Percentiles rank a stretch among this genome's conserved stretches.
Evolutionary conservation across 2,888 invertebrate genomes (phyloP).

Genomic region (Steinernema hermaphroditum): DNA sequence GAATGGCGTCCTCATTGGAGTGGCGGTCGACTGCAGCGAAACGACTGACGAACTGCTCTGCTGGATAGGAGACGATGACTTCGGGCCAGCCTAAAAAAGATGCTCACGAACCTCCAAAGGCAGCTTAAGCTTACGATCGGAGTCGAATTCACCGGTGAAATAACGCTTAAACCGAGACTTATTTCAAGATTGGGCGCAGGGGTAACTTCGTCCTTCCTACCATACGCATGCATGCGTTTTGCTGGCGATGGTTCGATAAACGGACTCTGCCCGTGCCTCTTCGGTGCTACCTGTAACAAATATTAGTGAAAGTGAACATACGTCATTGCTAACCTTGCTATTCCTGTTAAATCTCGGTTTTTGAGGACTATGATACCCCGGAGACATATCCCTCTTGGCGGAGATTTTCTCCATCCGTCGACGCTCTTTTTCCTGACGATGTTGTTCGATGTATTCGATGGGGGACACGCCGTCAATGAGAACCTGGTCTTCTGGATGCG

Average conservation of each 20-base stretch:
- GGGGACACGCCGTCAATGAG: slow-evolving; percentile 14
- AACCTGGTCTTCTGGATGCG: background rate
- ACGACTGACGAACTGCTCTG: background rate
- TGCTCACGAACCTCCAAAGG: background rate
- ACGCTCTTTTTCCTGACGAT: slow-evolving; percentile 14
- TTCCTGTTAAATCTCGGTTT: background rate
- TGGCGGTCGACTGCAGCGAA: background rate
- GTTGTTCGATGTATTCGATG: slow-evolving; percentile 3
- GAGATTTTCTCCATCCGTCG: background rate
- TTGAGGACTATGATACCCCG: background rate
- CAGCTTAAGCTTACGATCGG: slow-evolving; percentile 11
- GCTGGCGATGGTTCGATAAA: background rate
- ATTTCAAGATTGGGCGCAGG: background rate
- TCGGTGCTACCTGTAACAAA: no score
- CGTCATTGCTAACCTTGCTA: no score
- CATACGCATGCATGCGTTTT: background rate
- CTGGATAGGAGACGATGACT: background rate
- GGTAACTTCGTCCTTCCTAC: no score
- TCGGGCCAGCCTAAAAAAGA: background rate
- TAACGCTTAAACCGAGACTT: background rate
- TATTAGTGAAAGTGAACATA: no score
- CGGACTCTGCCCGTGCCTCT: no score
- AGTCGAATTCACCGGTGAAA: background rate
- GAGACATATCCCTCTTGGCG: background rate
- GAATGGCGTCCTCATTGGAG: background rate